Evolutionary conservation across 1,140 invertebrate species (phyloP), one percentile per base, ranked within the genome.

Genomic region (Leptinotarsa lineolata): DNA sequence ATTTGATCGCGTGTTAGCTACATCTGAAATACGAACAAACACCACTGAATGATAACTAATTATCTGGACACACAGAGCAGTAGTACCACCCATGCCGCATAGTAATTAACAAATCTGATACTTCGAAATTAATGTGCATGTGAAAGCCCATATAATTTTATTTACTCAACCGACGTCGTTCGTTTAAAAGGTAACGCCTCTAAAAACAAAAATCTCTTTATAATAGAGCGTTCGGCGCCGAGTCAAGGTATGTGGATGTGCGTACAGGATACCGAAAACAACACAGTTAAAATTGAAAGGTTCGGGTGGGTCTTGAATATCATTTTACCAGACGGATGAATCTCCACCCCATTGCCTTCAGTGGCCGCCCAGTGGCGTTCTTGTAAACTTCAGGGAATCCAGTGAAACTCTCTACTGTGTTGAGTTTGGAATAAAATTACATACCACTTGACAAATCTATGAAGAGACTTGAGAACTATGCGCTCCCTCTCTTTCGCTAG

Each of bases 141-240:
- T 54, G 48, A 79, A 76, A 79, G 76, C 69, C 72, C 66, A 70
- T 79, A 79, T 77, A 79, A 79, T 77, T 79, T 79, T 79, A 77
- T 79, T 79, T 79, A 77, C 76, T 75, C 76, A 79, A 73, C 76
- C 74, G 76, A 79, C 76, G 74, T 77, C 39, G 67, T 39, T 66
- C 68, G 69, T 75, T 75, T 77, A 74, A 75, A 68, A 75, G 70
- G 77, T 74, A 77, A 77, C 78, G 78, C 78, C 78, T 70, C 72
- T 68, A 71, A 76, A 79, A 79, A 79, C 76, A 76, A 76, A 79
- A 75, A 79, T 79, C 76, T 79, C 76, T 77, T 77, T 77, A 79
- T 79, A 79, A 79, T 79, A 70, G 74, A 71, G 48, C 70, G 72
- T 58, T 48, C 70, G 77, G 76, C 76, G 76, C 76, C 22, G 39